Evolutionary conservation across 2,888 invertebrate species (phyloP).

Genomic region (Quadriops clusia): DNA sequence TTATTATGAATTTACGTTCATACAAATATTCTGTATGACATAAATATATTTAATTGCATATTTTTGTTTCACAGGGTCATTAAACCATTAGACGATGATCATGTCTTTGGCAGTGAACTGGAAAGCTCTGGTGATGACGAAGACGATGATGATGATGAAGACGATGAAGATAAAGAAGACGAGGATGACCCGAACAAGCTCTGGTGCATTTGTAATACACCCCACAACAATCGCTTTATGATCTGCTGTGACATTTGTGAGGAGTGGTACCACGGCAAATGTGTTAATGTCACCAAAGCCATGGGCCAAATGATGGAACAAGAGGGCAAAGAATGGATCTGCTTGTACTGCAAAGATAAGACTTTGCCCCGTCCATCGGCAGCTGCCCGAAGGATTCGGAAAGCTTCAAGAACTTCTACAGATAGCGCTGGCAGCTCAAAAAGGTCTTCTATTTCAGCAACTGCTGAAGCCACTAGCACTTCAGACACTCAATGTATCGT

Average conservation of each 20-base stretch:
- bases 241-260: slow-evolving; percentile 93
- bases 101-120: slow-evolving; percentile 33
- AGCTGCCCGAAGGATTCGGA: slow-evolving; percentile 32
- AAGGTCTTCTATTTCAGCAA: slow-evolving; percentile 8
- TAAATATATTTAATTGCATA: too few species aligned
- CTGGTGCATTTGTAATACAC: slow-evolving; percentile 93
- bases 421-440: slow-evolving; percentile 25
- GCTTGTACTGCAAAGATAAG: slow-evolving; percentile 63
- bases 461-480: slow-evolving; percentile 17
- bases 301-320: slow-evolving; percentile 89
- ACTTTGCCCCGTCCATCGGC: slow-evolving; percentile 30
- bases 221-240: slow-evolving; percentile 94
- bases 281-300: slow-evolving; percentile 83
- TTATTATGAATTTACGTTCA: too few species aligned
- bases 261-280: slow-evolving; percentile 97
- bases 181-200: slow-evolving; percentile 88
- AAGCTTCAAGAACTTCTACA: slow-evolving; percentile 30
- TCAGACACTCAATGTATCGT: too few species aligned
- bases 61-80: too few species aligned
- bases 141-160: slow-evolving; percentile 42
- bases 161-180: slow-evolving; percentile 55
- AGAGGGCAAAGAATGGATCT: slow-evolving; percentile 78
- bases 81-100: slow-evolving; percentile 33
- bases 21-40: too few species aligned
- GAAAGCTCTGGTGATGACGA: slow-evolving; percentile 32